Evolutionary conservation across 2,113 vertebrate genomes (phyloP).

Genomic region (Himantopus leucocephalus): DNA sequence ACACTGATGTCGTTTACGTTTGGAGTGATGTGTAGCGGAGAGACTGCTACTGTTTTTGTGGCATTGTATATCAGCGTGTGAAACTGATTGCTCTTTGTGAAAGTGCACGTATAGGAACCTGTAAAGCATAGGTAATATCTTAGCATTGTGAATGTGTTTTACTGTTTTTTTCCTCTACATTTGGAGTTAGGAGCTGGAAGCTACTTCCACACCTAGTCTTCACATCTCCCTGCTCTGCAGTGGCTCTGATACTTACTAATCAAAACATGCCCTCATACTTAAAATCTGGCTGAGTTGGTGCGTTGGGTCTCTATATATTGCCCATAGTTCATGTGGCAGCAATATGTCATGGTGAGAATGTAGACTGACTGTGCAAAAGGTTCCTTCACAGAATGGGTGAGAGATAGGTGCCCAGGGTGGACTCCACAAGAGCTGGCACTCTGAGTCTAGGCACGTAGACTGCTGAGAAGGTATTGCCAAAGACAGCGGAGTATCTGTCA

Average conservation of each 20-base stretch:
- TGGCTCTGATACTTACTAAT: background rate
- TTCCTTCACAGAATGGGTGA: background rate
- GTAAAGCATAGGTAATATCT: background rate
- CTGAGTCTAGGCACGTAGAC: accelerated
- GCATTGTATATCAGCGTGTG: background rate
- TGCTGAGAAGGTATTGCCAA: background rate
- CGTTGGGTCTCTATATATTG: background rate
- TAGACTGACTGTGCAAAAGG: background rate
- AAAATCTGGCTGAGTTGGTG: background rate
- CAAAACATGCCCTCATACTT: background rate
- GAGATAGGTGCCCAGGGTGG: background rate
- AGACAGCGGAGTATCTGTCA: background rate
- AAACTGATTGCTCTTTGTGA: background rate
- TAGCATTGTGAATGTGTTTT: background rate
- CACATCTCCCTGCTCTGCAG: background rate
- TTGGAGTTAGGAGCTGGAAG: background rate
- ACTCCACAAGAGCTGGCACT: background rate
- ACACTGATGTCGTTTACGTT: background rate
- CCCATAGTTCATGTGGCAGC: background rate
- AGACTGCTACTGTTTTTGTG: background rate
- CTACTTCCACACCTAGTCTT: background rate
- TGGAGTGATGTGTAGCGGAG: background rate
- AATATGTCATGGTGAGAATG: background rate
- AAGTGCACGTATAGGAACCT: slow-evolving; percentile 70
- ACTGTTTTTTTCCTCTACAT: background rate